Base-by-base conservation (phyloP, 2,888 invertebrate species). In the Melanotus villosus region DNA sequence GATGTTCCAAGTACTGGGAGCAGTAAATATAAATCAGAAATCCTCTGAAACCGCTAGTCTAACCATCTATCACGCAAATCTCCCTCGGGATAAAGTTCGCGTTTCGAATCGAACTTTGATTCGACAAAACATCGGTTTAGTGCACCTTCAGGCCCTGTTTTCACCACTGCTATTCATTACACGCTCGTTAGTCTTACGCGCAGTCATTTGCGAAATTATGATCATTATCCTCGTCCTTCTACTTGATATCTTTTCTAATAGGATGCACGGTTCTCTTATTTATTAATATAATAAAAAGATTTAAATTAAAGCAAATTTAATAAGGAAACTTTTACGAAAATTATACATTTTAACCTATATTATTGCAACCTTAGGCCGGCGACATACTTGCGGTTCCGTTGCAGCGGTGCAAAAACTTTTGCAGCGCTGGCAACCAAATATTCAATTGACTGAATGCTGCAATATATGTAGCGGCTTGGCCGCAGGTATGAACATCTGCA, bases 61-160 rank as follows among this genome's bases (percentile, higher is more conserved):
- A 23, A 21, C 47, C 47, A 47, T 47, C 23, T 47, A 47, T 47
- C 47, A 47, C 47, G 3, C 1, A 18, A 19, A 12, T 12, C n/a
- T 26, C 47, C 47, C 47, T 23, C 18, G 19, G 47, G 47, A 47
- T 47, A 47, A n/a, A 21, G 47, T 23, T 19, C 21, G 10, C 23
- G 47, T 12, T 9, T 10, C 6, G 47, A 47, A 23, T 47, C 47
- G 47, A 47, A 45, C 21, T 6, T 19, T 45, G 45, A 45, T 21
- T 45, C 45, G 5, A 45, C 21, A 45, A 47, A 47, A 47, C 47
- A 47, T 47, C 14, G 23, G 23, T 47, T 45, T 45, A 45, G 19
- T 45, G 45, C 9, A 45, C 47, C 47, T 47, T 21, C 12, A 47
- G 47, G 26, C 12, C 21, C 18, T 19, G 12, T 47, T 23, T 26